These are phyloP conservation scores for Podarcis lilfordi DNA, from an alignment of 2,797 vertebrate genomes.

Conservation along the genomic window DNA sequence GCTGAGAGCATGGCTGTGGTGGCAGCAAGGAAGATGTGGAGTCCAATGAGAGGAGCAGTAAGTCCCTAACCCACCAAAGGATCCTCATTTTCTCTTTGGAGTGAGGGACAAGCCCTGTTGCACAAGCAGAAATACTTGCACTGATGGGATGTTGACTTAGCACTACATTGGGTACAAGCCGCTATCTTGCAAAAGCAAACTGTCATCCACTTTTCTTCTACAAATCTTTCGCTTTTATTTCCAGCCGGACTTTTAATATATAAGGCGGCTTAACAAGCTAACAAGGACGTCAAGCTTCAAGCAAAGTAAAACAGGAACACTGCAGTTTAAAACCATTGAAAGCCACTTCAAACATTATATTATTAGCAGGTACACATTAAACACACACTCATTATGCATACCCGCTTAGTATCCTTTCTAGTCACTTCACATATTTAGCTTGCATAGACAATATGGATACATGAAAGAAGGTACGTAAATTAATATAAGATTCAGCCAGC, in stretches of 20 bases:
- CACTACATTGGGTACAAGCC: too few species aligned
- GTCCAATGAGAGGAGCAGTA: too few species aligned
- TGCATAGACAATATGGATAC: not conserved
- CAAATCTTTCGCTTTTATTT: not conserved
- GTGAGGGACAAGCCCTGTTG: too few species aligned
- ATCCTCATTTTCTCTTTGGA: too few species aligned
- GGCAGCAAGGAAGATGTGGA: too few species aligned
- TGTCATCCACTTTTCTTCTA: too few species aligned
- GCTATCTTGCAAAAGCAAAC: too few species aligned
- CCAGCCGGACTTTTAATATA: not conserved
- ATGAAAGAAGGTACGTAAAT: not conserved
- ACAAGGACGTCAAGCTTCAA: not conserved
- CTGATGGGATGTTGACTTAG: too few species aligned
- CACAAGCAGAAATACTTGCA: too few species aligned
- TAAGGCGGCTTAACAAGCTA: not conserved
- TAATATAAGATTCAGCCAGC: not conserved
- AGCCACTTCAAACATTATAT: not conserved
- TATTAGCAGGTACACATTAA: not conserved
- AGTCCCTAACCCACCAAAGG: too few species aligned
- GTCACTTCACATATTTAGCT: not conserved
- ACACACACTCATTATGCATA: not conserved
- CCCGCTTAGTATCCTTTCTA: not conserved
- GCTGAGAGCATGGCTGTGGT: too few species aligned
- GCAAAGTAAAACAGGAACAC: not conserved
- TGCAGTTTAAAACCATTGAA: not conserved